A percentile compares a stretch with the other conserved stretches of the same genome.
Evolutionary conservation across 35 echinoderm and acorn worm genomes (phyloP).

Genomic region (Diadema setosum): DNA sequence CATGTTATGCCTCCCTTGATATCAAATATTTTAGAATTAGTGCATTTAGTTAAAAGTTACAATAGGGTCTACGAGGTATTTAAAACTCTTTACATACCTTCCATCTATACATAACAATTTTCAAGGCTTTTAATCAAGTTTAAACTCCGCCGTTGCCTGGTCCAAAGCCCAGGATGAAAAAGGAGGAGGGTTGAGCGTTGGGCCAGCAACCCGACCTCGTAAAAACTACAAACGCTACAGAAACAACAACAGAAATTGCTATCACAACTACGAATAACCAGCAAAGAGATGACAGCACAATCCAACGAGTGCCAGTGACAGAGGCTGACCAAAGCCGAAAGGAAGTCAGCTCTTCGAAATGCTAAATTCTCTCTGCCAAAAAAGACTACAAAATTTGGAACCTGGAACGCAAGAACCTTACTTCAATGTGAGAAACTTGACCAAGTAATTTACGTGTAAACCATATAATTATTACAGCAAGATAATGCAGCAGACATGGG

Average conservation of each 20-base stretch:
- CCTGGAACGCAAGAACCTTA: neutral
- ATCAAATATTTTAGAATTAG: too few species aligned
- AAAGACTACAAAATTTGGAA: neutral
- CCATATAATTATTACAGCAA: neutral
- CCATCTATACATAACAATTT: too few species aligned
- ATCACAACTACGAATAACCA: neutral
- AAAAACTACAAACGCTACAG: neutral
- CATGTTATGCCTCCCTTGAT: too few species aligned
- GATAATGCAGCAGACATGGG: neutral
- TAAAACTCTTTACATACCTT: too few species aligned
- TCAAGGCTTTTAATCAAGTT: too few species aligned
- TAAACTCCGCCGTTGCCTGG: too few species aligned
- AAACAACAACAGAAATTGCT: neutral
- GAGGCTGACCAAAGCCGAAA: neutral
- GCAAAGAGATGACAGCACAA: neutral
- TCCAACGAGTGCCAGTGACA: neutral
- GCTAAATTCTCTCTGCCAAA: neutral
- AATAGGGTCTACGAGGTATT: too few species aligned
- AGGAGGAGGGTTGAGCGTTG: slow-evolving; percentile 1
- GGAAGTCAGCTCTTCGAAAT: neutral
- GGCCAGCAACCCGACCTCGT: neutral
- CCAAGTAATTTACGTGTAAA: neutral
- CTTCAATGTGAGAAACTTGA: neutral
- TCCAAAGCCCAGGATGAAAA: neutral
- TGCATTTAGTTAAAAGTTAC: too few species aligned